Base-by-base conservation (phyloP, 92 coral and sea anemone genomes). In the Palythoa heliodiscus region DNA sequence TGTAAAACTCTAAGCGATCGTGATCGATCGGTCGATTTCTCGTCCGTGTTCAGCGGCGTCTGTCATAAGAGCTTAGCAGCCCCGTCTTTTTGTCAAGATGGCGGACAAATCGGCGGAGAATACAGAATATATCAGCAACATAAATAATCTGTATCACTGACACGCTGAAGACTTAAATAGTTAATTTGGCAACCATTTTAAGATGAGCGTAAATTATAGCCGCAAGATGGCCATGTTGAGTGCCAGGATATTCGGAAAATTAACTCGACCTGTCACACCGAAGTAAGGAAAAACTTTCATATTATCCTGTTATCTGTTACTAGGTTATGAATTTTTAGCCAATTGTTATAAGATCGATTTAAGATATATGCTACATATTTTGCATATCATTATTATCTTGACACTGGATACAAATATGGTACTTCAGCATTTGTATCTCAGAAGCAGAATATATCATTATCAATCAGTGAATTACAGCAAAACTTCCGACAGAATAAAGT, bases 211-310 rank as follows among this genome's bases (percentile, higher is more conserved):
- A 63, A 94, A 91, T 77, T 96, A 96, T 85, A 90, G 89, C 19
- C 89, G 99, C 75, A 96, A 89, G 86, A 96, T 96, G 98, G 93
- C 95, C 38, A 90, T 96, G 73, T 89, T 96, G 73, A 93, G 92
- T 60, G 98, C 99, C 14, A 92, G 99, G 88, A 96, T 96, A 78
- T 96, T 96, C 91, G 99, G 99, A 64, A 91, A 92, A 80, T 86
- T 96, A 52, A 93, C 95, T 7, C 92, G 99, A 71, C 99, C 94
- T 25, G 97, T 95, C 35, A 96, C 99, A 17, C 83, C 92, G 72
- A 88, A 93, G 99, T 95, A 87, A 82, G 94, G 70, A 58, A 13
- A 16, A 60, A 6, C 8, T 15, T n/a, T 4, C 3, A 63, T 4
- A 1, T 63, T 63, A 19, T 63, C 20, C 10, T 50, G 48, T 19